Conservation (phyloP, 1,140 invertebrate genomes). For the Spodoptera litura region DNA sequence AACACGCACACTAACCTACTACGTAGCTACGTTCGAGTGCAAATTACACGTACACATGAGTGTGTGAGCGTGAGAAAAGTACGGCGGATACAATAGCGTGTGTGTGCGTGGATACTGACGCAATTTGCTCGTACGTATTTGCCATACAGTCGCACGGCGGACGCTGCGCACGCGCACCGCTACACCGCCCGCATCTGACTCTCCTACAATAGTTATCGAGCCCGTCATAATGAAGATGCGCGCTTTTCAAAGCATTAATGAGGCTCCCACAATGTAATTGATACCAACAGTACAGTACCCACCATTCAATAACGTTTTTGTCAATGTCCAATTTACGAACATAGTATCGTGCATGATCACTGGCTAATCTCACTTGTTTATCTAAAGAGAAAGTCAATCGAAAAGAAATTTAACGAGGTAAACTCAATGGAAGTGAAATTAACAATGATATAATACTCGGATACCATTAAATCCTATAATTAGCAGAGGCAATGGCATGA, state of each 20-base stretch:
- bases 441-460: conserved; percentile 54
- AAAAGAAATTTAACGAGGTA: conserved; percentile 47
- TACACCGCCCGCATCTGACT: conserved; percentile 71
- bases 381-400: conserved; percentile 61
- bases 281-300: conserved; percentile 55
- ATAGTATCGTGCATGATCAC: conserved; percentile 62
- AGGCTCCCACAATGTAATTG: conserved; percentile 75
- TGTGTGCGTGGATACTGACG: conserved; percentile 60
- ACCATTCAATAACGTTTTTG: conserved; percentile 64
- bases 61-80: conserved; percentile 83
- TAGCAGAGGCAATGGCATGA: conserved; percentile 56
- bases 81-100: conserved; percentile 69
- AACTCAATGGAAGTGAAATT: conserved; percentile 58
- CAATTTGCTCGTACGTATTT: conserved; percentile 55
- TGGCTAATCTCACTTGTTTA: conserved; percentile 65
- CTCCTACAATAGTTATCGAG: conserved; percentile 73
- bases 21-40: conserved; percentile 63
- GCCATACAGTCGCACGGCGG: conserved; percentile 54
- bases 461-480: conserved; percentile 60
- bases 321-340: conserved; percentile 69
- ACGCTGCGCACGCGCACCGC: conserved; percentile 60
- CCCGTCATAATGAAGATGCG: conserved; percentile 78
- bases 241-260: conserved; percentile 81
- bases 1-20: conserved; percentile 69
- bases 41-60: conserved; percentile 69